These are phyloP conservation scores for Drosophila azteca DNA, from an alignment of 1,140 invertebrate genomes.

Conservation along the genomic window DNA sequence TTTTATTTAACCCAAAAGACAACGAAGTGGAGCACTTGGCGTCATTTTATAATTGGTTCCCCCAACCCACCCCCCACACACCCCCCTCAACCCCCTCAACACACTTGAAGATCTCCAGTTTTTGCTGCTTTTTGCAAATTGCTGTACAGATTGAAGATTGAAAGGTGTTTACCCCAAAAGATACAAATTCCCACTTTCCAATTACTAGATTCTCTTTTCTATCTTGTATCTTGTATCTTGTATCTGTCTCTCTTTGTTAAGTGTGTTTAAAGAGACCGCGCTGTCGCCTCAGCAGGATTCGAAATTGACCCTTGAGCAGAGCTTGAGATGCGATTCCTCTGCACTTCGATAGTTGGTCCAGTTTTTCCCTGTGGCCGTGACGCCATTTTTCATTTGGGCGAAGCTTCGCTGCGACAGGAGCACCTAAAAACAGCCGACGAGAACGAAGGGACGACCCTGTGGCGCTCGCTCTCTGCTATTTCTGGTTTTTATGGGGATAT, in stretches of 20 bases:
- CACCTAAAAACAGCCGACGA: slow-evolving; percentile 73
- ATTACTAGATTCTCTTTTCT: no score
- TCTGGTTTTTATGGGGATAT: slow-evolving; percentile 69
- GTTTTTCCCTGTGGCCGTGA: slow-evolving; percentile 49
- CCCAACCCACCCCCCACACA: no score
- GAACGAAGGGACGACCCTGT: slow-evolving; percentile 42
- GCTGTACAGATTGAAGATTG: no score
- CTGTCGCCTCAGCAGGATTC: not conserved
- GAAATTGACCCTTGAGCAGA: no score
- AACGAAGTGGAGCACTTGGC: slow-evolving; percentile 66
- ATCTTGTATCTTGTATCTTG: no score
- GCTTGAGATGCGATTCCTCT: no score
- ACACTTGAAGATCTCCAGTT: not conserved
- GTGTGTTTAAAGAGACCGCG: slow-evolving; percentile 14
- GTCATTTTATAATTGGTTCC: slow-evolving; percentile 42
- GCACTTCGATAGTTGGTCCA: slow-evolving; percentile 24
- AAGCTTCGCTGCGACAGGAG: slow-evolving; percentile 18
- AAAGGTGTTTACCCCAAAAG: no score
- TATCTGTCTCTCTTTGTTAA: no score
- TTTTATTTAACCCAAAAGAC: slow-evolving; percentile 64
- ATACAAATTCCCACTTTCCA: no score
- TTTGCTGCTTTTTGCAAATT: not conserved
- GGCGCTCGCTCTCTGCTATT: slow-evolving; percentile 41
- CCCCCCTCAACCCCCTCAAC: no score
- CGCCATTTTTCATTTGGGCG: slow-evolving; percentile 75